A percentile compares a stretch with the other conserved stretches of the same genome.
phyloP scores from a whole-genome alignment of 2,113 vertebrate species.

The Leiothrix lutea region DNA sequence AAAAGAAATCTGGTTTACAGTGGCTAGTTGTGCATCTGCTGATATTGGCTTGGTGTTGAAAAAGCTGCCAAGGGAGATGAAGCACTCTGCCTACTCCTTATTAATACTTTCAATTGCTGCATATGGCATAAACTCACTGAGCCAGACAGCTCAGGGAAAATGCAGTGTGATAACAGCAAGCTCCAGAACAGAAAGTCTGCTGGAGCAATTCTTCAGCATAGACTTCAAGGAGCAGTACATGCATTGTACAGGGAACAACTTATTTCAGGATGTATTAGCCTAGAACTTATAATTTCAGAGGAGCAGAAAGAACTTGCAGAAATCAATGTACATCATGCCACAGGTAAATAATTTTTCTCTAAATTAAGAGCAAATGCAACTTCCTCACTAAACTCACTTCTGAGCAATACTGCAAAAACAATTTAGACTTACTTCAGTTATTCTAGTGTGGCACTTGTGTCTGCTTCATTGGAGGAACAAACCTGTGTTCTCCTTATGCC shows the following conservation, averaged over 20 bases:
- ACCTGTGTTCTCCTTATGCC: background rate
- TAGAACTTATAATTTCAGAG: background rate
- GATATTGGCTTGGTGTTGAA: background rate
- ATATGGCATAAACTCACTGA: background rate
- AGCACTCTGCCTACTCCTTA: background rate
- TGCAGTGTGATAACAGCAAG: background rate
- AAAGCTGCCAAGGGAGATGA: background rate
- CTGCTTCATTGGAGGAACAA: background rate
- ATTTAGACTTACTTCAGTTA: background rate
- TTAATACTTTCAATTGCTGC: constrained; percentile 1
- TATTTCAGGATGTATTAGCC: background rate
- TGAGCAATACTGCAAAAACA: background rate
- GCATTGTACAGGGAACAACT: background rate
- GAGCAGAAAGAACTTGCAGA: background rate
- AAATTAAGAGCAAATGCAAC: background rate
- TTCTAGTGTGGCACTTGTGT: background rate
- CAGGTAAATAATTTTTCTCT: background rate
- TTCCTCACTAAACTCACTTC: background rate
- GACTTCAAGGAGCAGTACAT: background rate
- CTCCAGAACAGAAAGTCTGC: background rate
- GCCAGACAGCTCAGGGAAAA: background rate
- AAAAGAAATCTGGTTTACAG: background rate
- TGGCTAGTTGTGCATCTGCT: background rate
- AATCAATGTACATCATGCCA: background rate
- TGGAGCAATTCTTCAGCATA: background rate